phyloP scores from a whole-genome alignment of 1,140 invertebrate species.

The Mercenaria mercenaria region DNA sequence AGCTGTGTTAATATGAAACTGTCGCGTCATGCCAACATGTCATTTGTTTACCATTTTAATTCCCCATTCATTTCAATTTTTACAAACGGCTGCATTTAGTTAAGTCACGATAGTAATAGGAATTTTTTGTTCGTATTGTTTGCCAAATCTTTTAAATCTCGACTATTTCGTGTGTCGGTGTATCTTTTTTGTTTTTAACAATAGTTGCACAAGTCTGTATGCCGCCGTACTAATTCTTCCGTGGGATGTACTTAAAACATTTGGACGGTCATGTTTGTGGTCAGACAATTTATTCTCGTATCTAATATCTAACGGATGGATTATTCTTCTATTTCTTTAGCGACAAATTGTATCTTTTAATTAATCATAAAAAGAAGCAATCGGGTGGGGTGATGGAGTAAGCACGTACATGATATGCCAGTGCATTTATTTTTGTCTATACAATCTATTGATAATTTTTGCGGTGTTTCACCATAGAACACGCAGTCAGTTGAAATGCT shows the following conservation, averaged over 20 bases:
- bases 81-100: neutral
- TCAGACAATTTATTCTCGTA: too few species aligned
- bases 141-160: neutral
- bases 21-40: neutral
- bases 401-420: too few species aligned
- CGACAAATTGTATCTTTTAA: too few species aligned
- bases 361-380: too few species aligned
- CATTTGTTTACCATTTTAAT: neutral
- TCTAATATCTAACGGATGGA: too few species aligned
- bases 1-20: neutral
- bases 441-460: too few species aligned
- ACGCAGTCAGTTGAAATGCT: too few species aligned
- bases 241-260: neutral
- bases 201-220: neutral
- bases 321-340: too few species aligned
- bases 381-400: too few species aligned
- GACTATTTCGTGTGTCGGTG: neutral
- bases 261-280: neutral
- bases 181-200: conserved; percentile 13
- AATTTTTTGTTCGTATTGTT: neutral
- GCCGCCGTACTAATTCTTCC: neutral
- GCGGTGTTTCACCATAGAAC: too few species aligned
- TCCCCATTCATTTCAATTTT: neutral
- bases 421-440: too few species aligned
- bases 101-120: neutral